Base-by-base conservation (phyloP, 2,888 invertebrate species). In the Dryobotodes eremita region DNA sequence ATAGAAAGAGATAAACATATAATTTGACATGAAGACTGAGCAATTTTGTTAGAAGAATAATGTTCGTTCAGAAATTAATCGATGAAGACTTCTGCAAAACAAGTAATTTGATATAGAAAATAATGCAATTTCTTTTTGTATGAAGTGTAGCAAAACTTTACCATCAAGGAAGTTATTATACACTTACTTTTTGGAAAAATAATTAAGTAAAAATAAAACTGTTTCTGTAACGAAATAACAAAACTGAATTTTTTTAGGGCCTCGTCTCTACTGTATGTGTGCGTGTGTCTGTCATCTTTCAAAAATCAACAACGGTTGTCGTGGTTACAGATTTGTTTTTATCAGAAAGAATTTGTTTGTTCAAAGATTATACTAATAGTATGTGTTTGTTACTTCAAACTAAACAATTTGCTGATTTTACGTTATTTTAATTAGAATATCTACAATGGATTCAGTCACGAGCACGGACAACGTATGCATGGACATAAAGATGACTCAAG, bases 371-470 rank as follows among this genome's bases (percentile, higher is more conserved):
- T 36, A 36, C 31, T 36, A 36, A 36, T 64, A 48, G 4, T 42
- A 42, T 42, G 5, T 42, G 42, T 42, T 2, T 4, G 1, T 10
- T 3, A 46, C 0, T 20, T 61, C 11, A 1, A 65, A 36, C 23
- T 53, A 36, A 62, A 50, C 23, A 59, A 31, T n/a, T 46, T 36
- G 15, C 42, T 70, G 26, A 23, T 15, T 31, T 69, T 20, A 31
- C 20, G n/a, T 64, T 61, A 31, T 20, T 61, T 1, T 61, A 53
- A 26, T 26, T 26, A 26, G 23, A 75, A 53, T 64, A 71, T 8
- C 31, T n/a, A 68, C 13, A 70, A 96, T 96, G 96, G 95, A 96
- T 92, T 93, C 91, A 55, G 83, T 90, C 13, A 94, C 94, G 11
- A 94, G 90, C 77, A 94, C 95, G 23, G 94, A 93, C 50, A 90